Evolutionary conservation across 2,888 invertebrate genomes (phyloP).

Genomic region (Glyphotaelius pellucidus): DNA sequence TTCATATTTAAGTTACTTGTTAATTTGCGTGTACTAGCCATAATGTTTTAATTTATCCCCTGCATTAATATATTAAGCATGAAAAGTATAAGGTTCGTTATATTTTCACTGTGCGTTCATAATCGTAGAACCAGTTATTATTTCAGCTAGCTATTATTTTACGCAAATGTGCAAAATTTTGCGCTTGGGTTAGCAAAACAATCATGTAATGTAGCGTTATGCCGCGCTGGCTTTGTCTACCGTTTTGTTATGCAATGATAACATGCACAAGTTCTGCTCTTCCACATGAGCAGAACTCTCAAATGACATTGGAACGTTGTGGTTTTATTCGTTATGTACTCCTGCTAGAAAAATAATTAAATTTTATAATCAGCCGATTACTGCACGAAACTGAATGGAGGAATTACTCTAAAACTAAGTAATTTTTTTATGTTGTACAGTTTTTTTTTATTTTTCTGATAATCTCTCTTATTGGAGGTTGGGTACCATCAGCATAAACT

Average conservation of each 20-base stretch:
- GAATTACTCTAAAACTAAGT: no score
- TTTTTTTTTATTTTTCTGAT: no score
- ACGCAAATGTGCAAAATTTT: neutral
- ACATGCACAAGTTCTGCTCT: neutral
- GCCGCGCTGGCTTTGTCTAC: constrained; percentile 19
- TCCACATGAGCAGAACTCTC: neutral
- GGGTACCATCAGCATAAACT: no score
- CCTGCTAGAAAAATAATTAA: neutral
- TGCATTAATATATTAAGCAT: neutral
- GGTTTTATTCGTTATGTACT: neutral
- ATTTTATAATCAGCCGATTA: no score
- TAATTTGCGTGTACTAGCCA: neutral
- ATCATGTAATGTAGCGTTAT: constrained; percentile 34
- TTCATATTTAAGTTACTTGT: neutral
- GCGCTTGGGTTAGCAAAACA: constrained; percentile 18
- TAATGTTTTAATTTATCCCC: neutral
- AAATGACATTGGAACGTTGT: neutral
- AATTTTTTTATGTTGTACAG: no score
- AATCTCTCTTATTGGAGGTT: no score
- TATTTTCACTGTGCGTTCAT: neutral
- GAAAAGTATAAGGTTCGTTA: neutral
- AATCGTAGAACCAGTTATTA: neutral
- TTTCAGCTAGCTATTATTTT: neutral
- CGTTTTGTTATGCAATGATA: neutral
- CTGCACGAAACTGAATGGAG: no score